Evolutionary conservation across 2,888 invertebrate species (phyloP).

Genomic region (Branchipolynoe longqiensis): DNA sequence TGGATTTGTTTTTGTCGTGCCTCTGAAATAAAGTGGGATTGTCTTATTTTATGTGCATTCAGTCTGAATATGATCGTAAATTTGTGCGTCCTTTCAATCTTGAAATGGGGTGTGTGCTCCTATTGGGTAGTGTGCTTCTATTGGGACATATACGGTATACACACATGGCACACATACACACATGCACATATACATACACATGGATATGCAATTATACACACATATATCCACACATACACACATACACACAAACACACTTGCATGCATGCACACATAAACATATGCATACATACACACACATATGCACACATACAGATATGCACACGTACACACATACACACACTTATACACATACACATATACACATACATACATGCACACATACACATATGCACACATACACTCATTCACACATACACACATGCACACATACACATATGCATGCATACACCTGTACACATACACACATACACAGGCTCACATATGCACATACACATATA

Average conservation of each 20-base stretch:
- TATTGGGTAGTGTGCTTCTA: no score
- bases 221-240: neutral
- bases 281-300: neutral
- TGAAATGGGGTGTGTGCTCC: no score
- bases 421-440: neutral
- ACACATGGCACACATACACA: conserved; percentile 11
- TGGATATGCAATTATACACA: neutral
- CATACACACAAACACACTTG: neutral
- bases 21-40: no score
- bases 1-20: no score
- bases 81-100: no score
- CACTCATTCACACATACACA: neutral
- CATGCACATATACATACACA: neutral
- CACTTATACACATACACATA: neutral
- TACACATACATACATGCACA: neutral
- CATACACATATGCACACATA: neutral
- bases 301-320: neutral
- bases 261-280: neutral
- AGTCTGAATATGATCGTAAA: no score
- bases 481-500: neutral
- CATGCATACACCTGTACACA: neutral
- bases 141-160: no score
- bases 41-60: no score
- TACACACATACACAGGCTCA: neutral
- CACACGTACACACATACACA: neutral